phyloP scores from a whole-genome alignment of 35 echinoderm and acorn worm species.

The Ptychodera flava region DNA sequence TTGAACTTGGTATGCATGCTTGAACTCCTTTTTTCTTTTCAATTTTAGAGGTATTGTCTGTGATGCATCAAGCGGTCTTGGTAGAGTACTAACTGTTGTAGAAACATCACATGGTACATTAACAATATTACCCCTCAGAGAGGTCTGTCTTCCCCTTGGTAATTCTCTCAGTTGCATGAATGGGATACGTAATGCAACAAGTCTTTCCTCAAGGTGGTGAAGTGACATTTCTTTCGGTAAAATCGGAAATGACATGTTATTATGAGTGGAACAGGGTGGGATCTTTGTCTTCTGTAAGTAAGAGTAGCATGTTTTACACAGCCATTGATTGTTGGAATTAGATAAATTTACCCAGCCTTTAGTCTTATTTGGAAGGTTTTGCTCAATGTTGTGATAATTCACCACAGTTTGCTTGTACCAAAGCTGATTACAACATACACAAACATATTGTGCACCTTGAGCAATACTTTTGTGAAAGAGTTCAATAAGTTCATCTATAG shows the following conservation, averaged over 20 bases:
- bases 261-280: not conserved
- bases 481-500: not conserved
- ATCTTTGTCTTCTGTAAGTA: not conserved
- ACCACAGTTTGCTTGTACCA: slow-evolving; percentile 30
- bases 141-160: slow-evolving; percentile 33
- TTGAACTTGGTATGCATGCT: slow-evolving; percentile 20
- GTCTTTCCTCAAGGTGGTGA: slow-evolving; percentile 23
- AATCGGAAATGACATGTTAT: slow-evolving; percentile 15
- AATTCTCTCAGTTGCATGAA: slow-evolving; percentile 56
- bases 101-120: slow-evolving; percentile 38
- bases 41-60: slow-evolving; percentile 31
- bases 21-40: slow-evolving; percentile 39
- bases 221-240: slow-evolving; percentile 21
- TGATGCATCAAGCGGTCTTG: slow-evolving; percentile 31
- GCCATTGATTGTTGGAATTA: not conserved
- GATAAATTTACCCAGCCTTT: not conserved
- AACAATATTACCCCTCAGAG: slow-evolving; percentile 35
- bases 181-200: slow-evolving; percentile 28
- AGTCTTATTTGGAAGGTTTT: not conserved
- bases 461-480: slow-evolving; percentile 14
- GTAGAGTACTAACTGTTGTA: slow-evolving; percentile 8
- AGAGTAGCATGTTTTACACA: slow-evolving; percentile 25
- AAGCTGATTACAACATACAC: slow-evolving; percentile 33
- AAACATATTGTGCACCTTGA: slow-evolving; percentile 23
- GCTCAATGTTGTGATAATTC: not conserved